A percentile compares a stretch with the other conserved stretches of the same genome.
phyloP scores from a whole-genome alignment of 1,140 invertebrate species.

The Alviniconcha marisindica region DNA sequence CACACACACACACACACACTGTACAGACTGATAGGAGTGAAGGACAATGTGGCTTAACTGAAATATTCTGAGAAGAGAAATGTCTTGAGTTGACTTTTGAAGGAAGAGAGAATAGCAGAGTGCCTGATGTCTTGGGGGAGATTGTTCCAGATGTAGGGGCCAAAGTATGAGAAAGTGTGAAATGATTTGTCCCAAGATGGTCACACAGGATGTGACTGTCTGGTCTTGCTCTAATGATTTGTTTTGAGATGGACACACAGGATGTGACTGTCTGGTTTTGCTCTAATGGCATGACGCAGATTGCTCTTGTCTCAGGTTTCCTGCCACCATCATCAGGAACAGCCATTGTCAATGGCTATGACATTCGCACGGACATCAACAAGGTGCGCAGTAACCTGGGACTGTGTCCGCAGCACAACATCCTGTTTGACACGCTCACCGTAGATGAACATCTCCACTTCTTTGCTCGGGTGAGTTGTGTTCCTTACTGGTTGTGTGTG shows the following conservation, averaged over 20 bases:
- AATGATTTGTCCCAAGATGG: no score
- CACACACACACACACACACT: no score
- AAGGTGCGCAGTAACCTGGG: slow-evolving; percentile 84
- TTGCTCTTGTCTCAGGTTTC: slow-evolving; percentile 53
- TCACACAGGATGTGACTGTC: neutral
- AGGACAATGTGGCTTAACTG: no score
- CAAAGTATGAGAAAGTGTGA: no score
- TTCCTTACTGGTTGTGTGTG: no score
- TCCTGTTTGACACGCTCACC: slow-evolving; percentile 92
- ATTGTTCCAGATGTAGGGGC: no score
- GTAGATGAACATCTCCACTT: slow-evolving; percentile 93
- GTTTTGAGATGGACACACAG: neutral
- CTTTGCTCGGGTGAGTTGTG: slow-evolving; percentile 79
- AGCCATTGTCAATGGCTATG: slow-evolving; percentile 82
- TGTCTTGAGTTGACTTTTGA: no score
- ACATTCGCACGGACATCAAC: slow-evolving; percentile 77
- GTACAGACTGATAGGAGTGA: no score
- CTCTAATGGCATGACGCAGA: neutral
- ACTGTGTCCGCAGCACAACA: slow-evolving; percentile 95
- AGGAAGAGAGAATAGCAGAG: no score
- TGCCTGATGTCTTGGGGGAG: no score
- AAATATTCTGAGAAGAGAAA: no score
- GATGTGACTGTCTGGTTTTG: neutral
- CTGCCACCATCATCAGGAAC: slow-evolving; percentile 79
- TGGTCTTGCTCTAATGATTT: neutral